phyloP scores from a whole-genome alignment of 2,797 vertebrate genomes.

The Melanotaenia maccullochi region DNA sequence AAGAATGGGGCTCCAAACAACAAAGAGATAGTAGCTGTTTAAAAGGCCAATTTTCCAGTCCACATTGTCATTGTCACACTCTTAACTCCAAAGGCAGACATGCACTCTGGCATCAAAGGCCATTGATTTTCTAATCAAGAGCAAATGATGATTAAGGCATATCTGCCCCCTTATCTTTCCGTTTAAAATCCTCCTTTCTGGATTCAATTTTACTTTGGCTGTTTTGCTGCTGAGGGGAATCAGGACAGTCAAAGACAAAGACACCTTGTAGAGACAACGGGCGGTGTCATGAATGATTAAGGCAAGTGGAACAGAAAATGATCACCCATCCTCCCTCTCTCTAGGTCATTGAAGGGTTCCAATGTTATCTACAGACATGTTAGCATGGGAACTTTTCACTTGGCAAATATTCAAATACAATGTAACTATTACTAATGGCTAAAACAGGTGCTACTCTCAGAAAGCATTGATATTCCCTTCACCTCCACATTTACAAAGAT shows the following conservation, averaged over 20 bases:
- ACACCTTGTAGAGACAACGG: conserved; percentile 79
- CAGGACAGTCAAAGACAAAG: conserved; percentile 78
- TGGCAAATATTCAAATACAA: conserved; percentile 42
- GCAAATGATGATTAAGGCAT: conserved; percentile 87
- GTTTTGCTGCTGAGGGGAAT: conserved; percentile 74
- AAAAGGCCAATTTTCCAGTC: conserved; percentile 84
- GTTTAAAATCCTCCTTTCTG: conserved; percentile 83
- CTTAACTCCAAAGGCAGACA: conserved; percentile 84
- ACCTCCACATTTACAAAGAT: conserved; percentile 36
- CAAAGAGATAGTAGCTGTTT: conserved; percentile 82
- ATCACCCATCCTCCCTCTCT: conserved; percentile 56
- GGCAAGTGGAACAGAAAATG: conserved; percentile 65
- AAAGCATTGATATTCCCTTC: conserved; percentile 31
- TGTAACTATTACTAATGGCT: conserved; percentile 42
- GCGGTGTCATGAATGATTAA: conserved; percentile 73
- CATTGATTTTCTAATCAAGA: conserved; percentile 88
- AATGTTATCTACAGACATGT: conserved; percentile 42
- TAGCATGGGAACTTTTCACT: conserved; percentile 46
- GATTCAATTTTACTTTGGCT: conserved; percentile 82
- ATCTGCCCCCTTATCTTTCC: conserved; percentile 85
- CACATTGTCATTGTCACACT: conserved; percentile 85
- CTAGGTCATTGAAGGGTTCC: conserved; percentile 43
- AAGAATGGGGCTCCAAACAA: conserved; percentile 80
- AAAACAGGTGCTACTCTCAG: conserved; percentile 26
- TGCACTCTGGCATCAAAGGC: conserved; percentile 86